Conservation (phyloP, 2,113 vertebrate genomes). For the Jaculus jaculus region DNA sequence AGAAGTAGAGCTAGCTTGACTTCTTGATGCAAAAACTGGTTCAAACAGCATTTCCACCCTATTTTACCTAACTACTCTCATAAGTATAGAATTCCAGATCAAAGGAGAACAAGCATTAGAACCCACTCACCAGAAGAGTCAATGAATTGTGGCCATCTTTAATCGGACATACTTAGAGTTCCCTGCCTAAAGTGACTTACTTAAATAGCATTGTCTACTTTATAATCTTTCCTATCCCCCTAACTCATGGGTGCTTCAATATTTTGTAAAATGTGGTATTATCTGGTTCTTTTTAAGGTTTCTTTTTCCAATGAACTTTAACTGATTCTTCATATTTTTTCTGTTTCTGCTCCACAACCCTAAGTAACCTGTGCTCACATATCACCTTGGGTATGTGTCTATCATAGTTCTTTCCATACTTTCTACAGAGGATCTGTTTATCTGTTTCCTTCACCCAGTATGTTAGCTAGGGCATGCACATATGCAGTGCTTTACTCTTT, state of each 20-base stretch:
- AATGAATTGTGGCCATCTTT: background rate
- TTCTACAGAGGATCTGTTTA: constrained; percentile 19
- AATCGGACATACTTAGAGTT: background rate
- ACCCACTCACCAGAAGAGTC: background rate
- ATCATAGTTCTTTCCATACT: background rate
- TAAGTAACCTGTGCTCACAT: background rate
- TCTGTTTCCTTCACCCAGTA: background rate
- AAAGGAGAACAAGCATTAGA: background rate
- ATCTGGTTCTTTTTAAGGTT: background rate
- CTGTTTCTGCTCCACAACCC: background rate
- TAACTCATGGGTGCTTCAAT: fast-evolving
- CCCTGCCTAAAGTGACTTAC: background rate
- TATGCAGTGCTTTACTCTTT: background rate
- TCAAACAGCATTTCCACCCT: background rate
- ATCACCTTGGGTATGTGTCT: background rate
- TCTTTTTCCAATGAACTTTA: background rate
- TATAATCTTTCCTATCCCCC: background rate
- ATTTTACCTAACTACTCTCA: background rate
- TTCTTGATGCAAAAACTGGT: background rate
- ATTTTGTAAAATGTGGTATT: background rate
- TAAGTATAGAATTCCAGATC: background rate
- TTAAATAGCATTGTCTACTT: background rate
- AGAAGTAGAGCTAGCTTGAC: background rate
- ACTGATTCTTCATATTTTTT: background rate
- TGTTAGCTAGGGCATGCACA: background rate